A percentile compares a stretch with the other conserved stretches of the same genome.
Evolutionary conservation across 35 echinoderm and acorn worm species (phyloP).

Genomic region (Acanthaster planci): DNA sequence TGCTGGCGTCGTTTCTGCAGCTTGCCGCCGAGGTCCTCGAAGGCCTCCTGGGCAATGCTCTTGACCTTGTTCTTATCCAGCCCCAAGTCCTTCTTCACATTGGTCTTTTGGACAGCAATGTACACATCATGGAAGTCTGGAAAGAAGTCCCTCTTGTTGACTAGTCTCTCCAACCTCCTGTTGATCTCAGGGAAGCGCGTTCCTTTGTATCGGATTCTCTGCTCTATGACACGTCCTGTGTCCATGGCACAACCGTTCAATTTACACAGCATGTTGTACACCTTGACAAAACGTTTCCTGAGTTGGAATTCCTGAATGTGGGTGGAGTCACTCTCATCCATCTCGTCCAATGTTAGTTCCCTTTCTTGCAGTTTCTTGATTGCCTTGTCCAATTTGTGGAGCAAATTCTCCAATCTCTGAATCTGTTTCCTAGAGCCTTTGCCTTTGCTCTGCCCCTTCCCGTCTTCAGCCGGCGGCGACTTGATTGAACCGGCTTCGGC

Average conservation of each 20-base stretch:
- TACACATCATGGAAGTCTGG: conserved; percentile 69
- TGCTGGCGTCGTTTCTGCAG: conserved; percentile 62
- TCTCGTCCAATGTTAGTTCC: conserved; percentile 75
- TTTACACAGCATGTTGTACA: conserved; percentile 69
- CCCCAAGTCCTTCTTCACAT: conserved; percentile 49
- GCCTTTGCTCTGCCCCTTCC: neutral
- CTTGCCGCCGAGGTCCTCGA: conserved; percentile 57
- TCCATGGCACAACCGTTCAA: conserved; percentile 47
- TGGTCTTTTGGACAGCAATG: conserved; percentile 57
- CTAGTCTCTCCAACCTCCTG: conserved; percentile 52
- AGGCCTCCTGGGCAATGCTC: conserved; percentile 63
- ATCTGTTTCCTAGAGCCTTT: conserved; percentile 44
- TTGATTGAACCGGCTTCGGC: neutral
- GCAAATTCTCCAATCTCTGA: conserved; percentile 46
- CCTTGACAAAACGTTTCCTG: conserved; percentile 52
- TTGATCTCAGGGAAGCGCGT: conserved; percentile 77
- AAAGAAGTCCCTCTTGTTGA: conserved; percentile 73
- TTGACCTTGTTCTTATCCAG: conserved; percentile 32
- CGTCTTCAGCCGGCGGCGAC: neutral
- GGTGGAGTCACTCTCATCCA: conserved; percentile 55
- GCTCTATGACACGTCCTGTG: conserved; percentile 68
- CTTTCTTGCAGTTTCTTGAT: conserved; percentile 69
- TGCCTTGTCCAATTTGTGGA: conserved; percentile 56
- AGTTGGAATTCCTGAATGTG: conserved; percentile 69
- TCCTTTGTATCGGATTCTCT: conserved; percentile 37